Percentiles rank a stretch among this genome's conserved stretches.
Conservation (phyloP, 2,113 vertebrate species). For the Trogon melanurus region DNA sequence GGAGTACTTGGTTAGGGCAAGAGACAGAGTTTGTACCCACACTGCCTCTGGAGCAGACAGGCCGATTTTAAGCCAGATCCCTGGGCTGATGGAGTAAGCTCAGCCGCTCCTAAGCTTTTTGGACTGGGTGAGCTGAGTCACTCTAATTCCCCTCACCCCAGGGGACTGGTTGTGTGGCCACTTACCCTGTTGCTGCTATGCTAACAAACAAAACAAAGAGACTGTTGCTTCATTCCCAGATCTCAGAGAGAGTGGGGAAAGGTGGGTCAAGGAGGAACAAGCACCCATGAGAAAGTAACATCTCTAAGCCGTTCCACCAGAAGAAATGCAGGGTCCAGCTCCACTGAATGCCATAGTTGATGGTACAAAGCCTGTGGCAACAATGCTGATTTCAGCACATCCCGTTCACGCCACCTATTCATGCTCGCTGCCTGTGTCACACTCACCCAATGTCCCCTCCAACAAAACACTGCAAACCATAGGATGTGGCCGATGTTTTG, state of each 20-base stretch:
- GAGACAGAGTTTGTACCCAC: neutral
- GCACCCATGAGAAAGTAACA: neutral
- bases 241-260: neutral
- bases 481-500: neutral
- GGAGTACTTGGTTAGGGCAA: neutral
- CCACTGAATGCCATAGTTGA: neutral
- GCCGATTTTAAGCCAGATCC: neutral
- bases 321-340: neutral
- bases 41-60: neutral
- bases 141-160: neutral
- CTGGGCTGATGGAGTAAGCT: neutral
- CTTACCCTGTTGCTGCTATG: neutral
- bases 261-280: neutral
- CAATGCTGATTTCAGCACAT: neutral
- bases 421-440: neutral
- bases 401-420: neutral
- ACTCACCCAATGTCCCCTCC: neutral
- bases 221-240: neutral
- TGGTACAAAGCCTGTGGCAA: neutral
- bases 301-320: neutral
- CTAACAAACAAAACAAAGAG: slow-evolving; percentile 7
- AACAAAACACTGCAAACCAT: neutral
- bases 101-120: neutral
- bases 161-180: neutral
- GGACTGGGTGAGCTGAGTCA: neutral